Conservation (phyloP, 1,140 invertebrate genomes). For the Lethocerus indicus region DNA sequence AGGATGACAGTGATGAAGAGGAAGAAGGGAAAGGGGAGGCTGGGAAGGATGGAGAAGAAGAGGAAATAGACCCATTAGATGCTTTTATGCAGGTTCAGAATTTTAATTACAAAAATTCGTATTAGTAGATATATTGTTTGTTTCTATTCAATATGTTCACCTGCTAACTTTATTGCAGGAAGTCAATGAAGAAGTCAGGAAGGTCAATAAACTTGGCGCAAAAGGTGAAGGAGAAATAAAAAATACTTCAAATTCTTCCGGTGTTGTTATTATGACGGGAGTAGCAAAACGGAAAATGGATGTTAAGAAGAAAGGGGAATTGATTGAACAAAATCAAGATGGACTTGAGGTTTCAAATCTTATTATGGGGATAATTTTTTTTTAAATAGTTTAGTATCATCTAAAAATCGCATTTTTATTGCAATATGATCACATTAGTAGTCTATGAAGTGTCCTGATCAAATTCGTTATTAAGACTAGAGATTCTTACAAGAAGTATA, state of each 20-base stretch:
- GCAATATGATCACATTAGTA: too few relatives aligned
- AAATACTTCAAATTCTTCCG: conserved; percentile 1
- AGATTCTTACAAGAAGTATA: too few relatives aligned
- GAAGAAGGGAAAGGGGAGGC: conserved; percentile 40
- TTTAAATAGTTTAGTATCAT: too few relatives aligned
- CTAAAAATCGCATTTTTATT: too few relatives aligned
- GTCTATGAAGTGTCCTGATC: too few relatives aligned
- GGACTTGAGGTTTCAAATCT: conserved; percentile 67
- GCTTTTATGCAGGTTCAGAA: conserved; percentile 80
- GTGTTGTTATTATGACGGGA: conserved; percentile 12
- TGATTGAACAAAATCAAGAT: conserved; percentile 95
- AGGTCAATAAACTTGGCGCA: conserved; percentile 63
- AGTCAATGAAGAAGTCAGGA: conserved; percentile 76
- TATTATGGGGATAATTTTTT: too few relatives aligned
- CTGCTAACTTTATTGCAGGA: conserved; percentile 26
- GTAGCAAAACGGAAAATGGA: conserved; percentile 49
- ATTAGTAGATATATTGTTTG: too few relatives aligned
- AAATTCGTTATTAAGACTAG: too few relatives aligned
- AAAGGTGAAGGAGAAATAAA: conserved; percentile 19
- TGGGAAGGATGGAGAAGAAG: conserved; percentile 27
- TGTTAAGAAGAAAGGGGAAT: conserved; percentile 67
- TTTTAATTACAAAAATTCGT: too few relatives aligned
- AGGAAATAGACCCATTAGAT: conserved; percentile 90
- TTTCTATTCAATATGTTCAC: background rate
- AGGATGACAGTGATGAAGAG: conserved; percentile 70